Evolutionary conservation across 2,888 invertebrate genomes (phyloP).

Genomic region (Diplazon laetatorius): DNA sequence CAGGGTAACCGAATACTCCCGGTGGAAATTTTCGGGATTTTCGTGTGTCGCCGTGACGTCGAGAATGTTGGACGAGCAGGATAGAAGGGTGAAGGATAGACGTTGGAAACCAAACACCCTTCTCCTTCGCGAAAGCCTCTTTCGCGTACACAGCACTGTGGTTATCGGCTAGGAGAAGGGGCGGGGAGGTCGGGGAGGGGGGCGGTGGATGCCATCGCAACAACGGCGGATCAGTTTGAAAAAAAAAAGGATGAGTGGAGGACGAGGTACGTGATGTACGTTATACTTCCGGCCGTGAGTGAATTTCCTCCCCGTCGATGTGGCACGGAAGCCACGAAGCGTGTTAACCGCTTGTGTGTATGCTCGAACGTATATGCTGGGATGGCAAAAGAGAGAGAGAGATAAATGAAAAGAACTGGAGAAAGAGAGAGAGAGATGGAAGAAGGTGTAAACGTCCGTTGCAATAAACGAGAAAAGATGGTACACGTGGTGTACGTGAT

Average conservation of each 20-base stretch:
- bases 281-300: slow-evolving; percentile 53
- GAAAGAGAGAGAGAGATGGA: background rate
- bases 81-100: background rate
- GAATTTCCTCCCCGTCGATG: slow-evolving; percentile 42
- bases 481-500: background rate
- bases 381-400: background rate
- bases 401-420: background rate
- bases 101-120: slow-evolving; percentile 37
- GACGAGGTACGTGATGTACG: slow-evolving; percentile 4
- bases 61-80: slow-evolving; percentile 5
- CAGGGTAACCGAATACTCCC: slow-evolving; percentile 47
- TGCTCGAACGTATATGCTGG: background rate
- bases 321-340: slow-evolving; percentile 33
- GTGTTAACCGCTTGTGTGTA: slow-evolving; percentile 37
- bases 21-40: slow-evolving; percentile 1
- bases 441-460: slow-evolving; percentile 56
- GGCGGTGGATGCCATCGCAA: background rate
- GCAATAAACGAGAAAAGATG: slow-evolving; percentile 50
- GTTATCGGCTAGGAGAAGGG: too few relatives aligned
- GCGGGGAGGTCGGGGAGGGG: background rate
- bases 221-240: slow-evolving; percentile 33
- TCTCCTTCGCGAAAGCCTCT: slow-evolving; percentile 8
- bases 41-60: background rate
- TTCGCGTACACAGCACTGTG: background rate
- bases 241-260: slow-evolving; percentile 32